phyloP scores from a whole-genome alignment of 2,888 invertebrate genomes.

The Drosophila rubida region DNA sequence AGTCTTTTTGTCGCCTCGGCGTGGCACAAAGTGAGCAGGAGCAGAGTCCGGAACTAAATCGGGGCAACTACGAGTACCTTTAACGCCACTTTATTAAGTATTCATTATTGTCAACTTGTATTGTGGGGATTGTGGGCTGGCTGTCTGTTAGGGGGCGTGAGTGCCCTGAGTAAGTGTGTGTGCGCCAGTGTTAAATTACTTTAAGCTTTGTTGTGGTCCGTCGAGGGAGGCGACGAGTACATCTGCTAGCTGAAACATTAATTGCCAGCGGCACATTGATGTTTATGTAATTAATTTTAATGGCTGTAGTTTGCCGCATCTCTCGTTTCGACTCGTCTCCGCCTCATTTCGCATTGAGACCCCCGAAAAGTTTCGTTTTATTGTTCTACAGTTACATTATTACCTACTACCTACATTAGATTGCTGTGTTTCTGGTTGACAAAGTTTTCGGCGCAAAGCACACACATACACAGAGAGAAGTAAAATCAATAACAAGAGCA shows the following conservation, averaged over 20 bases:
- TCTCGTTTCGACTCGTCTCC: neutral
- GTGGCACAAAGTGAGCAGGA: constrained; percentile 21
- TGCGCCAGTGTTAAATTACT: constrained; percentile 40
- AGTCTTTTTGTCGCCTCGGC: constrained; percentile 28
- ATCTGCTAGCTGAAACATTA: constrained; percentile 53
- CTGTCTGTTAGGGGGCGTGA: constrained; percentile 14
- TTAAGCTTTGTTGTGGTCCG: constrained; percentile 50
- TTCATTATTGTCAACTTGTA: constrained; percentile 75
- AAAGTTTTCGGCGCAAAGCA: constrained; percentile 20
- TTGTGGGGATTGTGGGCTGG: constrained; percentile 38
- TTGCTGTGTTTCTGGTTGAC: constrained; percentile 23
- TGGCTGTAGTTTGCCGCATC: constrained; percentile 56
- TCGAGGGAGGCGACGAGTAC: constrained; percentile 31
- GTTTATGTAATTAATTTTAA: constrained; percentile 79
- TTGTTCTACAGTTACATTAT: constrained; percentile 51
- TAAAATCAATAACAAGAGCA: constrained; percentile 25
- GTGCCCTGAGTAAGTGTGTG: neutral
- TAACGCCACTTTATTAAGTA: constrained; percentile 75
- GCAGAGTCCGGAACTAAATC: constrained; percentile 26
- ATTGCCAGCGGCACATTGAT: constrained; percentile 74
- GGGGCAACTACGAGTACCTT: constrained; percentile 64
- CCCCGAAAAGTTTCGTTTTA: constrained; percentile 50
- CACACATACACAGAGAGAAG: neutral
- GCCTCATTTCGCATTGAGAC: constrained; percentile 7
- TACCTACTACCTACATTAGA: constrained; percentile 13